phyloP scores from a whole-genome alignment of 1,140 invertebrate genomes.

The Hyles vespertilio region DNA sequence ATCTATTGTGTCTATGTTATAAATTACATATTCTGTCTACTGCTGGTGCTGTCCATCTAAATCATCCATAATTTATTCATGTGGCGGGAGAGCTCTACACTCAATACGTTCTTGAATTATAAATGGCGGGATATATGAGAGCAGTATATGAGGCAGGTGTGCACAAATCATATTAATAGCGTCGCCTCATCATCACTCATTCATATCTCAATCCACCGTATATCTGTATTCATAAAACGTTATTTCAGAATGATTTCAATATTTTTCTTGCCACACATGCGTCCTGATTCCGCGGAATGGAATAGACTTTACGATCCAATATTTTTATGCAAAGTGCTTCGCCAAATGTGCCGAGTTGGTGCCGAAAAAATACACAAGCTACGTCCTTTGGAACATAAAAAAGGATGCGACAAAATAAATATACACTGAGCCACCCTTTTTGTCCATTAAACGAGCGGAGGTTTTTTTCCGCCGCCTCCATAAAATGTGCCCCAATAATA shows the following conservation, averaged over 20 bases:
- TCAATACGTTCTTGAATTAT: not conserved
- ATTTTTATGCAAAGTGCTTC: constrained; percentile 74
- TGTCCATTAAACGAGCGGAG: constrained; percentile 71
- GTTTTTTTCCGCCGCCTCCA: constrained; percentile 65
- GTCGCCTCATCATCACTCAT: constrained; percentile 26
- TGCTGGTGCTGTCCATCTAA: too few species aligned
- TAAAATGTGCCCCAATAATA: constrained; percentile 75
- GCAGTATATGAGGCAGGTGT: constrained; percentile 21
- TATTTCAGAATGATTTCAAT: constrained; percentile 54
- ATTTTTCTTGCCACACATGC: constrained; percentile 57
- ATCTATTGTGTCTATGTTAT: too few species aligned
- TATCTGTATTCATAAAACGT: constrained; percentile 53
- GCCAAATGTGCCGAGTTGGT: constrained; percentile 67
- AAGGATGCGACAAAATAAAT: constrained; percentile 75
- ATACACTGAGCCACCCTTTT: constrained; percentile 72
- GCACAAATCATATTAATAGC: constrained; percentile 30
- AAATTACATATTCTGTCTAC: too few species aligned
- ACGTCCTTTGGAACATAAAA: constrained; percentile 71
- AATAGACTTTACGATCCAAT: constrained; percentile 68
- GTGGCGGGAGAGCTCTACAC: too few species aligned
- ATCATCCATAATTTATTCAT: too few species aligned
- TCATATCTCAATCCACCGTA: constrained; percentile 49
- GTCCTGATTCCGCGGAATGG: constrained; percentile 50
- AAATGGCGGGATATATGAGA: not conserved
- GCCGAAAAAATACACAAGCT: constrained; percentile 60